Evolutionary conservation across 64 coral and sea anemone genomes (phyloP).

Genomic region (Dendrophyllia cribrosa): DNA sequence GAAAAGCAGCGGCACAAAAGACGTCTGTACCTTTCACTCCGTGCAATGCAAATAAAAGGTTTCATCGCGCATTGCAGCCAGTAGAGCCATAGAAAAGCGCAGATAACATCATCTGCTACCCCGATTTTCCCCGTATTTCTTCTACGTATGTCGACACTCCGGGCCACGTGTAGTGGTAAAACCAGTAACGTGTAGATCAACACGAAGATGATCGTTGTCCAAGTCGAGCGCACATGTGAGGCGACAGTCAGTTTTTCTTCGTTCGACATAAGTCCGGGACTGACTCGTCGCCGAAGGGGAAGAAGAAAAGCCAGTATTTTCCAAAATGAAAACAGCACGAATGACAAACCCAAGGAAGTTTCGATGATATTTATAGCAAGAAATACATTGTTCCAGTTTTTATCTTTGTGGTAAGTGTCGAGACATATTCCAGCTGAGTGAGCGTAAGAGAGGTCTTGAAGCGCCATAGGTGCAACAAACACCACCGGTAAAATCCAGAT

Average conservation of each 20-base stretch:
- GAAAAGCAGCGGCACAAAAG: not conserved
- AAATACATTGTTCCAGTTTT: not conserved
- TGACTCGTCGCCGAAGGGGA: not conserved
- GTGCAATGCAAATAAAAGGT: not conserved
- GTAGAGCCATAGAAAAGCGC: conserved; percentile 9
- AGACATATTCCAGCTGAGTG: not conserved
- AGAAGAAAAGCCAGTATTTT: conserved; percentile 1
- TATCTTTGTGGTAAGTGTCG: not conserved
- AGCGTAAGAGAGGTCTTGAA: not conserved
- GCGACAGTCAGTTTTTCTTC: conserved; percentile 10
- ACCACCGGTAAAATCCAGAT: not conserved
- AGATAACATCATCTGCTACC: not conserved
- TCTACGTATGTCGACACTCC: not conserved
- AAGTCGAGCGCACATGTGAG: not conserved
- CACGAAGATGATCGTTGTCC: not conserved
- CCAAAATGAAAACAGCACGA: conserved; percentile 2
- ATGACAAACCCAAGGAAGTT: not conserved
- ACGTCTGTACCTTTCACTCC: not conserved
- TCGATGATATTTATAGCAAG: not conserved
- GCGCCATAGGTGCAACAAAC: not conserved
- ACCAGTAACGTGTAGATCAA: not conserved
- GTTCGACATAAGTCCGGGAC: not conserved
- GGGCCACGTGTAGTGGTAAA: not conserved
- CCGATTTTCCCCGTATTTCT: not conserved
- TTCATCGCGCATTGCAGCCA: conserved; percentile 2